A percentile compares a stretch with the other conserved stretches of the same genome.
These are phyloP conservation scores for Oscheius sp. DNA, from an alignment of 1,140 invertebrate species.

Conservation along the genomic window DNA sequence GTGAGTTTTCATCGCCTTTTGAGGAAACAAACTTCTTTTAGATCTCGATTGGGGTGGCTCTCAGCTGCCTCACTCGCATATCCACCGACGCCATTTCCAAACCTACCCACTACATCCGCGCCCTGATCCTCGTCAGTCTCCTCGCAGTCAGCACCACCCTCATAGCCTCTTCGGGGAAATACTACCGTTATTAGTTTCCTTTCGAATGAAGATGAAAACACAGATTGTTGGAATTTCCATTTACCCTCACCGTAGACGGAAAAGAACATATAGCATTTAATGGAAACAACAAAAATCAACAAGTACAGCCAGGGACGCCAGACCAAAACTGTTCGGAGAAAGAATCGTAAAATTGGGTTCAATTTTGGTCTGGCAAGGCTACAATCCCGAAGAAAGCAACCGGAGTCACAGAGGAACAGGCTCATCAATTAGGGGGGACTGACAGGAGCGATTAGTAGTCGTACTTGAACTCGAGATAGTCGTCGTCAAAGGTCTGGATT, in stretches of 20 bases:
- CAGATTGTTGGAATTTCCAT: no score
- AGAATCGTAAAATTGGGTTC: neutral
- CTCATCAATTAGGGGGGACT: no score
- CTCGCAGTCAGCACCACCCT: constrained; percentile 34
- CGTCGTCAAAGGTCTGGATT: constrained; percentile 90
- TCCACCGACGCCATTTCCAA: neutral
- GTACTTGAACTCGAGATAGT: constrained; percentile 94
- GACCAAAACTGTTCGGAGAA: neutral
- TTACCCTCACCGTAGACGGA: no score
- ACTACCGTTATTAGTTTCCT: constrained; percentile 25
- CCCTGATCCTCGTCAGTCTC: constrained; percentile 12
- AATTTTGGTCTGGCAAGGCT: neutral
- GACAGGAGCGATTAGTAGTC: constrained; percentile 73
- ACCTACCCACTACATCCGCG: constrained; percentile 25
- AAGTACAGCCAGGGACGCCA: neutral
- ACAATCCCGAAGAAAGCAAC: neutral
- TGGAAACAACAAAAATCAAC: constrained; percentile 22
- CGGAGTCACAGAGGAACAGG: constrained; percentile 1
- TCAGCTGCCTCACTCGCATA: constrained; percentile 42
- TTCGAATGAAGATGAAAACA: no score
- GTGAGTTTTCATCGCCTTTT: constrained; percentile 1
- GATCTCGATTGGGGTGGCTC: constrained; percentile 38
- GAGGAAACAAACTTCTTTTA: constrained; percentile 43
- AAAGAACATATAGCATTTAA: neutral
- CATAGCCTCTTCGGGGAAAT: constrained; percentile 29